Evolutionary conservation across 2,113 vertebrate genomes (phyloP).

Genomic region (Struthio camelus): DNA sequence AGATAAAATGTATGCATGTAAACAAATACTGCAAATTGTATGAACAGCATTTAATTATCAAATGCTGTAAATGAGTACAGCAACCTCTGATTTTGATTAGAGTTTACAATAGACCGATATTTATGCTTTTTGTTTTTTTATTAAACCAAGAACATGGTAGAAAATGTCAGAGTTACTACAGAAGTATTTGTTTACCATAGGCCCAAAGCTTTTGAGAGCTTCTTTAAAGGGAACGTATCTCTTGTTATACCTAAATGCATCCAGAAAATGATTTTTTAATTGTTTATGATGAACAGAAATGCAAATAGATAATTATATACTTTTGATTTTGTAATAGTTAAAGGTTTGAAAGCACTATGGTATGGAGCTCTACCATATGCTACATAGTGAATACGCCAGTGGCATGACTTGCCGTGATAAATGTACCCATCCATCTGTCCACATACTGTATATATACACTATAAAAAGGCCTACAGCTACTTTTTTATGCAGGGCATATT

Average conservation of each 20-base stretch:
- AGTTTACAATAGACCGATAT: background rate
- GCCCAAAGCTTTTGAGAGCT: background rate
- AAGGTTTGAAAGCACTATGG: background rate
- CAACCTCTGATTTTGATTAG: background rate
- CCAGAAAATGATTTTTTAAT: background rate
- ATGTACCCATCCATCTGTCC: background rate
- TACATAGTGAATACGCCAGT: background rate
- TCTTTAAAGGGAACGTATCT: background rate
- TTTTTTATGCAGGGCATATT: background rate
- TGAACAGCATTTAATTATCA: background rate
- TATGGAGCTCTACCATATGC: background rate
- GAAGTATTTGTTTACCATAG: background rate
- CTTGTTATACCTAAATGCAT: background rate
- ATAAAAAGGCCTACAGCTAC: background rate
- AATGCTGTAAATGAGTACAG: rapidly evolving
- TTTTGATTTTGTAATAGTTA: background rate
- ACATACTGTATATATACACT: background rate
- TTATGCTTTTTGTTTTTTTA: background rate
- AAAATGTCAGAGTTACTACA: background rate
- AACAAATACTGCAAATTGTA: background rate
- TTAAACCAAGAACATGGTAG: background rate
- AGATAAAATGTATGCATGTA: background rate
- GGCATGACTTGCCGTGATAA: background rate
- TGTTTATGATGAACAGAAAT: background rate
- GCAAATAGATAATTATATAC: background rate